Conservation (phyloP, 2,113 vertebrate genomes). For the Nothocercus nigrocapillus region DNA sequence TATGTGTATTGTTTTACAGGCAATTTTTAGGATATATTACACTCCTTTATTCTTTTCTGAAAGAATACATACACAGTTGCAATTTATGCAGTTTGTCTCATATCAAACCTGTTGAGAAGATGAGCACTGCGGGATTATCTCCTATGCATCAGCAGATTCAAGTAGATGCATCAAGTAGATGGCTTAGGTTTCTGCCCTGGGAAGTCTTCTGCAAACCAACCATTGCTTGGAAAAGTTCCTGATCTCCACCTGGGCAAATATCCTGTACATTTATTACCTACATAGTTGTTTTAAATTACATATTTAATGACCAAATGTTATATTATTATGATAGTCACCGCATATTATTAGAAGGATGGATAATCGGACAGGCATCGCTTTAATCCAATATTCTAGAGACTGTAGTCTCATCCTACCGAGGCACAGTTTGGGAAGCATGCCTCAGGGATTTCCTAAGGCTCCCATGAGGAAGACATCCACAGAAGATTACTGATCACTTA, state of each 20-base stretch:
- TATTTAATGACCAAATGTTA: background rate
- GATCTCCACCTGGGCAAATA: background rate
- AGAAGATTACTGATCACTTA: background rate
- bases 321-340: background rate
- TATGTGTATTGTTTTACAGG: background rate
- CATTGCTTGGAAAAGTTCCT: background rate
- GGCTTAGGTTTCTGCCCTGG: background rate
- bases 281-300: background rate
- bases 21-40: background rate
- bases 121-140: background rate
- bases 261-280: background rate
- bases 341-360: background rate
- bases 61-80: background rate
- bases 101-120: background rate
- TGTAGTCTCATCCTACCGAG: background rate
- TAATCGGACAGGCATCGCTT: background rate
- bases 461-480: background rate
- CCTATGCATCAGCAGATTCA: background rate
- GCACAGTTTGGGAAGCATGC: background rate
- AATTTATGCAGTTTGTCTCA: background rate
- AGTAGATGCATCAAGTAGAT: too few relatives aligned
- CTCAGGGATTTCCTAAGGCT: background rate
- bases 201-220: background rate
- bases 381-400: background rate
- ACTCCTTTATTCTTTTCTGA: background rate